phyloP scores from a whole-genome alignment of 2,797 vertebrate genomes.

The Crenichthys baileyi region DNA sequence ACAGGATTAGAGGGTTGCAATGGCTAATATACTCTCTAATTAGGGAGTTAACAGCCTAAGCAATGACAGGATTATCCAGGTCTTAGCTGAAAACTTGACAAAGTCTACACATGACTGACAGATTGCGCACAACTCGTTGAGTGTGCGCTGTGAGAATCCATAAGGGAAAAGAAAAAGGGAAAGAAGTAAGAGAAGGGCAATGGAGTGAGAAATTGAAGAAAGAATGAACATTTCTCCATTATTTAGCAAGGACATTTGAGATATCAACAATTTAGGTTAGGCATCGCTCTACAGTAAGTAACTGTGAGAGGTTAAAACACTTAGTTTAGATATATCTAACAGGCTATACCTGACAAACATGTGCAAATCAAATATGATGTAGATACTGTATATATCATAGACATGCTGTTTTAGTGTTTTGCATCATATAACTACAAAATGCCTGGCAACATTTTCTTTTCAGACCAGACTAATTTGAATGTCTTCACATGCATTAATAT shows the following conservation, averaged over 20 bases:
- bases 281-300: not conserved
- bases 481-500: not conserved
- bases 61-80: conserved; percentile 74
- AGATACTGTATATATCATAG: not conserved
- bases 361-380: not conserved
- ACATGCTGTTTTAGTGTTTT: not conserved
- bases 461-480: not conserved
- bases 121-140: conserved; percentile 44
- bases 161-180: conserved; percentile 25
- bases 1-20: conserved; percentile 74
- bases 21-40: conserved; percentile 77
- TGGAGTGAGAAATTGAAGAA: conserved; percentile 70
- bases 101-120: conserved; percentile 73
- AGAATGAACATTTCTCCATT: conserved; percentile 63
- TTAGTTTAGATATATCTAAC: not conserved
- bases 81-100: conserved; percentile 72
- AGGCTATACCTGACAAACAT: not conserved
- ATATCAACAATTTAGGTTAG: conserved; percentile 25
- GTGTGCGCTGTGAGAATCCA: conserved; percentile 39
- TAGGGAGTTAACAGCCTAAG: conserved; percentile 74
- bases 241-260: conserved; percentile 51
- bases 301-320: conserved; percentile 2
- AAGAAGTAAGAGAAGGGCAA: conserved; percentile 47
- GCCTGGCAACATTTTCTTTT: not conserved
- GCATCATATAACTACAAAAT: not conserved